Conservation (phyloP, 2,797 vertebrate species). For the Protosalanx chinensis region DNA sequence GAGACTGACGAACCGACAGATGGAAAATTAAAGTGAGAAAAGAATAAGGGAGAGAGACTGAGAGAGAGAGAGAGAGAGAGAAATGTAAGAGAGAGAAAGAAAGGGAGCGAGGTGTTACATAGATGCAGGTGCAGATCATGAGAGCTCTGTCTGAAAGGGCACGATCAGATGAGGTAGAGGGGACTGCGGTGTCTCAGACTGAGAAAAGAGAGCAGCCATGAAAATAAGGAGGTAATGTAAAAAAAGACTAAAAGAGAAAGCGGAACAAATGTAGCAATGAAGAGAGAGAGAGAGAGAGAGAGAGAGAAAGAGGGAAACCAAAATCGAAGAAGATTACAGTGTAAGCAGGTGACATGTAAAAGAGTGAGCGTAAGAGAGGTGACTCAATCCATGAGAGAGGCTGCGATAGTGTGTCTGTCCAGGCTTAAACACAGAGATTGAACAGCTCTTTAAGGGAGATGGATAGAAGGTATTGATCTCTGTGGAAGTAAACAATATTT, state of each 20-base stretch:
- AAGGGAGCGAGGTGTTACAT: neutral
- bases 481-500: slow-evolving; percentile 19
- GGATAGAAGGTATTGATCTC: slow-evolving; percentile 50
- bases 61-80: neutral
- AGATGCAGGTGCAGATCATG: neutral
- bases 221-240: neutral
- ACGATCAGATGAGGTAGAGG: neutral
- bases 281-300: neutral
- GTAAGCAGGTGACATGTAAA: neutral
- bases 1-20: slow-evolving; percentile 7
- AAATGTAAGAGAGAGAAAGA: neutral
- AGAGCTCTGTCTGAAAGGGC: too few species aligned
- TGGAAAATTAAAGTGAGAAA: slow-evolving; percentile 23
- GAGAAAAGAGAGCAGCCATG: neutral
- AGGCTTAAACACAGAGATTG: slow-evolving; percentile 22
- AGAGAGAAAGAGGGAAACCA: neutral
- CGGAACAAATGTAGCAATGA: too few species aligned
- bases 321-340: neutral
- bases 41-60: slow-evolving; percentile 15
- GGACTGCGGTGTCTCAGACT: neutral
- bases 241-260: neutral
- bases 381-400: neutral
- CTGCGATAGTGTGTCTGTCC: too few species aligned
- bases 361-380: neutral
- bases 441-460: slow-evolving; percentile 42